phyloP scores from a whole-genome alignment of 2,797 vertebrate species.

The Anguilla megastoma region DNA sequence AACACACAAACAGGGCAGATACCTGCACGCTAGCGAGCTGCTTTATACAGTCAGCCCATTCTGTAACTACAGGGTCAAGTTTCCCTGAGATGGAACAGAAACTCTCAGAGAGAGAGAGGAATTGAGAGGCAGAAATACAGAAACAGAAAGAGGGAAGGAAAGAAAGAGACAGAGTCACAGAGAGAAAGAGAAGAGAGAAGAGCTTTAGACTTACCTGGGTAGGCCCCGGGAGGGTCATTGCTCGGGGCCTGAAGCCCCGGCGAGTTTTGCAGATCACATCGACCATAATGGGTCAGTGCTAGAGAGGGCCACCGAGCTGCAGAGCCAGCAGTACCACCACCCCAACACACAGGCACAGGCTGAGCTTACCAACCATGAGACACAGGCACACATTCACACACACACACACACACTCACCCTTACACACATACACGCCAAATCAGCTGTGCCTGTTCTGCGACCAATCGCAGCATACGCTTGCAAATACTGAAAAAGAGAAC shows the following conservation, averaged over 20 bases:
- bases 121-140: constrained; percentile 22
- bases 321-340: constrained; percentile 29
- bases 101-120: not conserved
- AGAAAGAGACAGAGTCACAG: not conserved
- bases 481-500: constrained; percentile 33
- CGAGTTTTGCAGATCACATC: constrained; percentile 47
- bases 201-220: constrained; percentile 42
- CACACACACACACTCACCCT: not conserved
- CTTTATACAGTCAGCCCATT: not conserved
- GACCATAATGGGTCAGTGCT: constrained; percentile 39
- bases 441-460: constrained; percentile 22
- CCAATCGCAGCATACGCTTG: constrained; percentile 28
- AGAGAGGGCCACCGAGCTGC: constrained; percentile 18
- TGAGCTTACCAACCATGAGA: not conserved
- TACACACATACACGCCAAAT: constrained; percentile 7
- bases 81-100: not conserved
- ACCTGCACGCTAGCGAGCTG: not conserved
- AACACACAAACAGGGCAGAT: not conserved
- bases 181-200: not conserved
- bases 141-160: not conserved
- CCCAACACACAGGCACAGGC: not conserved
- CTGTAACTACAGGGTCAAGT: not conserved
- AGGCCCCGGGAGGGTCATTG: constrained; percentile 42
- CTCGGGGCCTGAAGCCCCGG: constrained; percentile 42
- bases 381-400: not conserved